A percentile compares a stretch with the other conserved stretches of the same genome.
Conservation (phyloP, 2,888 invertebrate species). For the Zele albiditarsus region DNA sequence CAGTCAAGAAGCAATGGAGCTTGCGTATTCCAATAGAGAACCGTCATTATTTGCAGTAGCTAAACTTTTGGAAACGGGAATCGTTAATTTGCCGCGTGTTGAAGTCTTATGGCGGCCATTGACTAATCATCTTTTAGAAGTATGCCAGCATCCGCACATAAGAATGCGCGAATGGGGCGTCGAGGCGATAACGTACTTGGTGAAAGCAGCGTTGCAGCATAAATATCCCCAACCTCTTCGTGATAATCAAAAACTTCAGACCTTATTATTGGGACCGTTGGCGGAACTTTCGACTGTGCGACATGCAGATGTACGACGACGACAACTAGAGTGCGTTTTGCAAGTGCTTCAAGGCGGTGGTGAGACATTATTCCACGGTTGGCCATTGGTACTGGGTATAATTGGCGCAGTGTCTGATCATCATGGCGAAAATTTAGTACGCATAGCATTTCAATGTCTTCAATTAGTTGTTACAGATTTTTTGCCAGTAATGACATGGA, state of each 20-base stretch:
- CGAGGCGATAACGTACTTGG: slow-evolving; percentile 94
- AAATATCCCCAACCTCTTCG: slow-evolving; percentile 88
- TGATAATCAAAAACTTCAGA: slow-evolving; percentile 91
- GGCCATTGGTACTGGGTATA: slow-evolving; percentile 95
- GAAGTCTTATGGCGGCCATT: slow-evolving; percentile 96
- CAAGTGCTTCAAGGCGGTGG: slow-evolving; percentile 94
- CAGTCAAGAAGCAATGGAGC: slow-evolving; percentile 97
- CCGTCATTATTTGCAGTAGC: slow-evolving; percentile 98
- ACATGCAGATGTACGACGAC: slow-evolving; percentile 94
- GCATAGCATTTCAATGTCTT: slow-evolving; percentile 96
- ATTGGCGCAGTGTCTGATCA: slow-evolving; percentile 96
- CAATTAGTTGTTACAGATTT: slow-evolving; percentile 97
- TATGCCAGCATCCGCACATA: slow-evolving; percentile 95
- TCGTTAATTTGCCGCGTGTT: slow-evolving; percentile 94
- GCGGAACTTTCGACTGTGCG: slow-evolving; percentile 92
- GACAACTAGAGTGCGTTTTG: slow-evolving; percentile 95
- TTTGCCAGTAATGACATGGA: slow-evolving; percentile 92
- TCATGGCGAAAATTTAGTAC: slow-evolving; percentile 92
- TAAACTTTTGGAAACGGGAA: slow-evolving; percentile 96
- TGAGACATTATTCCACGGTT: slow-evolving; percentile 93
- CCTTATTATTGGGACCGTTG: slow-evolving; percentile 89
- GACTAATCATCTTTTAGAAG: slow-evolving; percentile 96
- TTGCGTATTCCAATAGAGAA: slow-evolving; percentile 96
- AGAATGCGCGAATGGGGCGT: slow-evolving; percentile 98
- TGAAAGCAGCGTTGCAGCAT: slow-evolving; percentile 91